Evolutionary conservation across 2,888 invertebrate species (phyloP), one percentile per base, ranked within the genome.

Genomic region (Blomia tropicalis): DNA sequence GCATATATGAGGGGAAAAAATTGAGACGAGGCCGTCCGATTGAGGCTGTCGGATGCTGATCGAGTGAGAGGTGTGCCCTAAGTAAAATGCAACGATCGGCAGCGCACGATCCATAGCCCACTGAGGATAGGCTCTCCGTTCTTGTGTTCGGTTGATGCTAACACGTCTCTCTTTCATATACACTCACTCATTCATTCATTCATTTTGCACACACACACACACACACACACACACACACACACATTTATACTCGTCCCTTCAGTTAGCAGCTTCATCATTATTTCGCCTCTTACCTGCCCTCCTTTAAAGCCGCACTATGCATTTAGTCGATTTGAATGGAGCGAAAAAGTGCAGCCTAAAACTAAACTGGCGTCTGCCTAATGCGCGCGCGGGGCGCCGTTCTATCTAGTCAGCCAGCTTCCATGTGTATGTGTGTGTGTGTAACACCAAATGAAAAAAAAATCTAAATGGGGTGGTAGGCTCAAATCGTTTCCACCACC

Each of bases 31-130:
- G 36, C 36, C 36, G 36, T 11, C n/a, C n/a, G n/a, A 11, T 36
- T 36, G 36, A 36, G 36, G 36, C 36, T 47, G 51, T 47, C 51
- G 51, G 27, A 47, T 47, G 51, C 51, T 47, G 51, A 47, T 47
- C 51, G 51, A n/a, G n/a, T n/a, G 27, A 47, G 51, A 47, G 51
- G 51, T 47, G 51, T 47, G 51, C 51, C 51, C 51, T 47, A 47
- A 47, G n/a, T 7, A 11, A 25, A 47, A 41, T 11, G 51, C 51
- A 27, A 19, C 23, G 23, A 22, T 22, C 22, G 22, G 7, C 7
- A 47, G 51, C 51, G 51, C 51, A 47, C 7, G 51, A 47, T 47
- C 51, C 51, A 47, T 25, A 27, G 51, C 23, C 51, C 51, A 47
- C 51, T 47, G 22, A 47, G 51, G 51, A 47, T 47, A 47, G 51